Base-by-base conservation (phyloP, 2,797 vertebrate species). In the Parauchenoglanis ngamensis region DNA sequence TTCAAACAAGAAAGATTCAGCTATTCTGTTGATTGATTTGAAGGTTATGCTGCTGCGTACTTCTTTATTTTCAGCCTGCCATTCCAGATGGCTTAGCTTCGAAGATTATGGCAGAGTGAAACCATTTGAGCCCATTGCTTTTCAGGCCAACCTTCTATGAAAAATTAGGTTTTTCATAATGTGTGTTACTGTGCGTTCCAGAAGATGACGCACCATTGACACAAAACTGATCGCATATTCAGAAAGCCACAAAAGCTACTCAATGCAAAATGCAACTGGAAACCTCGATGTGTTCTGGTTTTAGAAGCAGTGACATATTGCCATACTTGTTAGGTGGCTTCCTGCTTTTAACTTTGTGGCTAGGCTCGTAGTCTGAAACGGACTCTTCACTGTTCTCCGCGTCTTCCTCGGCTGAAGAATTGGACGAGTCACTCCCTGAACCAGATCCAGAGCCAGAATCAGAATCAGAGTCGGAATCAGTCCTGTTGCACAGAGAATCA, bases 281-380 rank as follows among this genome's bases (percentile, higher is more conserved):
- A 77, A 0, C 7, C 1, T 31, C 2, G 19, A 44, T 12, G 7
- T 80, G 49, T 23, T 44, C 8, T 17, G 25, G 17, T 13, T 54
- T 49, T 11, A 46, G 21, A 79, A 80, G n/a, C 82, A 61, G 12
- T 46, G 17, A 46, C 54, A 54, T 79, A 85, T 65, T 8, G 28
- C 90, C 93, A 89, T 94, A 99, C 98, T 98, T 98, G 90, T 95
- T 96, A 88, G 97, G 97, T 92, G 97, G 97, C 91, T 99, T 99
- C 91, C 96, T 96, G 94, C 97, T 98, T 94, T 97, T 99, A 86
- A 98, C 96, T 94, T 97, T 98, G 93, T 97, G 97, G 95, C 97
- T 97, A 56, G 98, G 98, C 91, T 99, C 98, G 92, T 99, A 99
- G 94, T 99, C 98, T 75, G 98, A 99, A 84, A 97, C 97, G 0